Evolutionary conservation across 30 jellyfish, hydroid and myxozoan species (phyloP).

Genomic region (Aurelia coerulea): DNA sequence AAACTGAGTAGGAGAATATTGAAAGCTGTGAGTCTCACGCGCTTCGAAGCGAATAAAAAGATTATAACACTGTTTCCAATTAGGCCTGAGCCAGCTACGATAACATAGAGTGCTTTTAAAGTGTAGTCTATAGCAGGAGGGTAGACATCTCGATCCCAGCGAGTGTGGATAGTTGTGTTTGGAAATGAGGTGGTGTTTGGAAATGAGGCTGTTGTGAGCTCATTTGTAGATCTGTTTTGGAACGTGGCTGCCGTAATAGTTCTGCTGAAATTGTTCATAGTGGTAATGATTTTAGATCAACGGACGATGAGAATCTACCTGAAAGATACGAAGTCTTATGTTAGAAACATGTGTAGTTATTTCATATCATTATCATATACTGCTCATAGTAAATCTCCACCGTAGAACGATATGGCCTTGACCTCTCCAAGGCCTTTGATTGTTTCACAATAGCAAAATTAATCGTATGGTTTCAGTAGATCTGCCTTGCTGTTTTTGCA

Average conservation of each 20-base stretch:
- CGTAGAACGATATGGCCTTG: no score
- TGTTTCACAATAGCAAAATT: no score
- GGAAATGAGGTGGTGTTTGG: background rate
- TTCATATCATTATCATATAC: no score
- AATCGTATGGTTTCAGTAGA: no score
- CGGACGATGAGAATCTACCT: no score
- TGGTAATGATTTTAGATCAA: no score
- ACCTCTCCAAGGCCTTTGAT: no score
- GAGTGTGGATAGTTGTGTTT: background rate
- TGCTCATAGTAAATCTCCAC: no score
- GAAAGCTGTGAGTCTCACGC: slow-evolving; percentile 58
- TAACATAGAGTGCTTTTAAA: slow-evolving; percentile 43
- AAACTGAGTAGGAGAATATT: slow-evolving; percentile 75
- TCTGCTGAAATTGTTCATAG: no score
- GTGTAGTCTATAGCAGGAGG: slow-evolving; percentile 28
- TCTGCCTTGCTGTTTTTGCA: no score
- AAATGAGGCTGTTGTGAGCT: background rate
- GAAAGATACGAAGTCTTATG: no score
- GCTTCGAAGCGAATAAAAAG: slow-evolving; percentile 40
- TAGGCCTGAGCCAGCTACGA: slow-evolving; percentile 49
- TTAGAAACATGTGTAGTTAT: no score
- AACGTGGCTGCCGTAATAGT: background rate
- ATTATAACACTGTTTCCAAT: slow-evolving; percentile 56
- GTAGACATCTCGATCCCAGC: background rate
- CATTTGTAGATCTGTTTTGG: background rate